Conservation (phyloP, 2,113 vertebrate genomes). For the Chrysochloris asiatica region DNA sequence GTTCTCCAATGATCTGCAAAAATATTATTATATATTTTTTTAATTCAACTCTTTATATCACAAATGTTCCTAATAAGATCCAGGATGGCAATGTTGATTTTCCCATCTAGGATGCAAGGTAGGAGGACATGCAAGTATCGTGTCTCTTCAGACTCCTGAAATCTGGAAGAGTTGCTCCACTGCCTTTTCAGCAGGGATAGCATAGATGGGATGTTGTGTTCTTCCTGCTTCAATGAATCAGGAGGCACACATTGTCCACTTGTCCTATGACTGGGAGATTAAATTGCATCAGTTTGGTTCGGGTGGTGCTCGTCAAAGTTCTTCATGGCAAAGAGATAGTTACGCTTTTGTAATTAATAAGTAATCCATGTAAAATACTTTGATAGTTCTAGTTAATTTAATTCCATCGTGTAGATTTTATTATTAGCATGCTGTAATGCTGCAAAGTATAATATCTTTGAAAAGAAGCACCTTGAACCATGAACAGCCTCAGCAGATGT, state of each 20-base stretch:
- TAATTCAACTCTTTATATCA: conserved; percentile 28
- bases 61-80: conserved; percentile 21
- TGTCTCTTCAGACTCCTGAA: not conserved
- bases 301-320: not conserved
- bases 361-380: conserved; percentile 7
- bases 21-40: conserved; percentile 48
- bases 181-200: not conserved
- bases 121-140: not conserved
- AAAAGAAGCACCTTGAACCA: conserved; percentile 75
- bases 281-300: not conserved
- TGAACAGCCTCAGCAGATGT: conserved; percentile 59
- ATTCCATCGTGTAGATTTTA: conserved; percentile 44
- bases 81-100: conserved; percentile 5
- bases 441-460: conserved; percentile 60
- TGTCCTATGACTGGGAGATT: not conserved
- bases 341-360: conserved; percentile 22
- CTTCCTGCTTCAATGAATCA: not conserved
- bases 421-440: conserved; percentile 60
- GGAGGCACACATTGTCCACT: not conserved
- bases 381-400: conserved; percentile 11
- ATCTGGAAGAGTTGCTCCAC: not conserved
- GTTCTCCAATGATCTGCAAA: conserved; percentile 71
- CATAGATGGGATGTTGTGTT: not conserved
- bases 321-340: not conserved
- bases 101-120: not conserved